Evolutionary conservation across 2,113 vertebrate genomes (phyloP), one percentile per base, ranked within the genome.

Genomic region (Pygoscelis adeliae): DNA sequence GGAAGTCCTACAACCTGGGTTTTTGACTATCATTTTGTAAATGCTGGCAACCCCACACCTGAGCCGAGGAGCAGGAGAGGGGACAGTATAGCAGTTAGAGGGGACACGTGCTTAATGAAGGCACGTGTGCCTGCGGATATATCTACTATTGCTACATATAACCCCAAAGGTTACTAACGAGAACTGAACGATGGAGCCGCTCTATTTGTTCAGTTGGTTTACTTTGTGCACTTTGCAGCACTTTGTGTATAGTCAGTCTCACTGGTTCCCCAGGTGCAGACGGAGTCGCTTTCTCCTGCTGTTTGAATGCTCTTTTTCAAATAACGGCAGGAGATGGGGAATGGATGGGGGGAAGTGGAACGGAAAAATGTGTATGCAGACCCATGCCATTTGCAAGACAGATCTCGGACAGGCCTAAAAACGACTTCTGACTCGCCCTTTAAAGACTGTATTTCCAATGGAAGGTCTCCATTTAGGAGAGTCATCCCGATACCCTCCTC

Each of bases 201-300:
- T 84, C 61, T 4, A 0, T 27, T 19, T 3, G 46, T 26, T 74
- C 6, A 0, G 65, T 49, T 42, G 85, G 74, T 91, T 93, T 95
- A 86, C 89, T 62, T 52, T 0, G 65, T 84, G 97, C 97, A 96
- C 95, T 96, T 78, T 38, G 91, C 77, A 94, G 95, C 97, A 94
- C 97, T 96, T 97, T 97, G 93, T 95, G 91, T 96, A 88, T 21
- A 94, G 92, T 94, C 69, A 2, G 76, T 96, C 95, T 73, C 96
- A 59, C 89, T 71, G 90, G 81, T 78, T 94, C 95, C 83, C 90
- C 89, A 83, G 83, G 91, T 82, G 90, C 87, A 91, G 88, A 87
- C 77, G 13, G 20, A 83, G 88, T 76, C 7, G 8, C 46, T 70
- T 10, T 3, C 66, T 89, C 82, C 90, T 88, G 92, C 84, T 47